A percentile compares a stretch with the other conserved stretches of the same genome.
phyloP scores from a whole-genome alignment of 2,113 vertebrate genomes.

The Pantherophis guttatus region DNA sequence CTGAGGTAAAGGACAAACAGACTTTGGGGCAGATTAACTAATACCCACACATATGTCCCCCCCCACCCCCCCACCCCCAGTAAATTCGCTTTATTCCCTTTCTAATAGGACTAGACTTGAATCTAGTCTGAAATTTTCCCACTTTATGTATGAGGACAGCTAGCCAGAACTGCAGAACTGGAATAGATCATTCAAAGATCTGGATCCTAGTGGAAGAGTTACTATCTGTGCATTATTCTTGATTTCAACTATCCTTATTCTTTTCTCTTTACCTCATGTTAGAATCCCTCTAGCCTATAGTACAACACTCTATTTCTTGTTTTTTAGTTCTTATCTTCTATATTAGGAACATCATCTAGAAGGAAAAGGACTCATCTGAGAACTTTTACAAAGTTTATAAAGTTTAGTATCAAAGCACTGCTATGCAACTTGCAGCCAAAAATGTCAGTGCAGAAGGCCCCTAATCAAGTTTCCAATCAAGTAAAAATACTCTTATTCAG shows the following conservation, averaged over 20 bases:
- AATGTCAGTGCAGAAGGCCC: background rate
- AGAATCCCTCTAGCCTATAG: background rate
- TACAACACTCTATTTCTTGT: background rate
- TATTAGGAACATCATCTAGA: background rate
- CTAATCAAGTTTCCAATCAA: background rate
- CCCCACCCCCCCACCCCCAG: no score
- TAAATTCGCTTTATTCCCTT: background rate
- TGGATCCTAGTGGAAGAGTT: background rate
- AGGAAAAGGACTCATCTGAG: background rate
- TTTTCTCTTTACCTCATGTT: background rate
- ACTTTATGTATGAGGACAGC: background rate
- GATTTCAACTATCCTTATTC: background rate
- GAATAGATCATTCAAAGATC: background rate
- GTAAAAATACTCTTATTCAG: background rate
- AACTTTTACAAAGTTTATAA: background rate
- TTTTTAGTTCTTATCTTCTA: background rate
- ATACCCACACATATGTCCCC: background rate
- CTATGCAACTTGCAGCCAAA: background rate
- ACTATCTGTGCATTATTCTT: background rate
- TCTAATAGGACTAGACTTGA: background rate
- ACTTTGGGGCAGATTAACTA: background rate
- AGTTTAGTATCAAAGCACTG: background rate
- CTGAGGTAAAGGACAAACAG: background rate
- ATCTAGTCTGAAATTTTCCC: background rate
- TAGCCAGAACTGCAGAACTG: background rate